Evolutionary conservation across 2,797 vertebrate species (phyloP), one percentile per base, ranked within the genome.

Genomic region (Danio choprae): DNA sequence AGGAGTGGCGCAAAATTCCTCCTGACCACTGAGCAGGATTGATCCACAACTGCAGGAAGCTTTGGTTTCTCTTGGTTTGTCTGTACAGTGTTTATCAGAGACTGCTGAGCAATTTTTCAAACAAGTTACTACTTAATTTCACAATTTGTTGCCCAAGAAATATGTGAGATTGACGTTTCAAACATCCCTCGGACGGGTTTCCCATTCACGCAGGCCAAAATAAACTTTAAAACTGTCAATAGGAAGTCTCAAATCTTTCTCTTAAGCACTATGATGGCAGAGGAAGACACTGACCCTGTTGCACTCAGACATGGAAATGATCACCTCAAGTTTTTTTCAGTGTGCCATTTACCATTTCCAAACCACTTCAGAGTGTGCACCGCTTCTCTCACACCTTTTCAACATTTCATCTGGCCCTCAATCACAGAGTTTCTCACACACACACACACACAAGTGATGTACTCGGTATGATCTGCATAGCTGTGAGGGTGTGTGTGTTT

Each of bases 401-500:
- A 70, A 44, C 44, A 73, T 72, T 75, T 64, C 67, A 58, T 1
- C 67, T 51, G 59, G 6, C 67, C 56, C 51, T 40, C 48, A 55
- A 56, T 64, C 50, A 44, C 59, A 73, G 16, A 70, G 53, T 72
- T 81, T 65, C 5, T 1, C 40, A 44, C 5, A 1, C 40, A 44
- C 6, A n/a, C 55, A 55, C 41, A 70, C 51, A 70, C 51, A 4
- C 3, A 0, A 55, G 22, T 70, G 50, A 74, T 46, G 48, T 44
- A 48, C 51, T 20, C 2, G 0, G 6, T 6, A 5, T 58, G 36
- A 46, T 36, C 50, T 64, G 62, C 59, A 63, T 53, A 38, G 59
- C 50, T 73, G 13, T 67, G 29, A 75, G 81, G 20, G 55, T 6
- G 58, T 80, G 77, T 74, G 74, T 67, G 67, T 60, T 50, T 73